These are phyloP conservation scores for Alligator sinensis DNA, from an alignment of 2,113 vertebrate genomes.

Conservation along the genomic window DNA sequence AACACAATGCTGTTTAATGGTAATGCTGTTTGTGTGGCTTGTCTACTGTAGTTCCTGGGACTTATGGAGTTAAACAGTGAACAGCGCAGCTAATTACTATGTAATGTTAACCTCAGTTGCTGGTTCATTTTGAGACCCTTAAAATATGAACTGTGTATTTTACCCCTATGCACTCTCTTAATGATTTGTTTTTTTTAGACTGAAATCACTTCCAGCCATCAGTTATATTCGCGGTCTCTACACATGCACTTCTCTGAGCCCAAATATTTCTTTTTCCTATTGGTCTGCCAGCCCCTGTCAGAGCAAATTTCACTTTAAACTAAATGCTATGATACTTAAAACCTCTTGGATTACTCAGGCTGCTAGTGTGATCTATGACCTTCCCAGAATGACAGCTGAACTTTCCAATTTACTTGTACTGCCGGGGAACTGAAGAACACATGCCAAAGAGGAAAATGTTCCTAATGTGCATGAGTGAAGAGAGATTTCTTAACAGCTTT, in stretches of 20 bases:
- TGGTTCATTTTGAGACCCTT: constrained; percentile 83
- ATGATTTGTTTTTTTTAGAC: constrained; percentile 95
- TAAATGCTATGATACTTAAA: constrained; percentile 86
- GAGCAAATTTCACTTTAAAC: constrained; percentile 87
- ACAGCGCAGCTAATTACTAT: constrained; percentile 79
- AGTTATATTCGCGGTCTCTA: constrained; percentile 83
- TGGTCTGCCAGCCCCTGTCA: constrained; percentile 90
- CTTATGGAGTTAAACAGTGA: constrained; percentile 78
- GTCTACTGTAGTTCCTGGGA: constrained; percentile 36
- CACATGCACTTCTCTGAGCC: constrained; percentile 82
- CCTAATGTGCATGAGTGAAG: constrained; percentile 76
- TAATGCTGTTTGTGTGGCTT: constrained; percentile 8
- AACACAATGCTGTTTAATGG: accelerated
- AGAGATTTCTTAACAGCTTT: constrained; percentile 60
- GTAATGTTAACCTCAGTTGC: constrained; percentile 82
- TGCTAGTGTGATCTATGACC: constrained; percentile 84
- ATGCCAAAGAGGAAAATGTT: constrained; percentile 74
- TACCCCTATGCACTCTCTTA: constrained; percentile 91
- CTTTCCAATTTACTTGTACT: constrained; percentile 79
- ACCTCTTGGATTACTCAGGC: constrained; percentile 83
- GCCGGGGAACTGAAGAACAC: constrained; percentile 72
- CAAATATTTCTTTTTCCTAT: constrained; percentile 93
- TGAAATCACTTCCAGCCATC: constrained; percentile 97
- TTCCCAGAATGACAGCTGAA: constrained; percentile 84
- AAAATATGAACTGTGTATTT: constrained; percentile 96